Base-by-base conservation (phyloP, 2,797 vertebrate genomes). In the Astyanax mexicanus region DNA sequence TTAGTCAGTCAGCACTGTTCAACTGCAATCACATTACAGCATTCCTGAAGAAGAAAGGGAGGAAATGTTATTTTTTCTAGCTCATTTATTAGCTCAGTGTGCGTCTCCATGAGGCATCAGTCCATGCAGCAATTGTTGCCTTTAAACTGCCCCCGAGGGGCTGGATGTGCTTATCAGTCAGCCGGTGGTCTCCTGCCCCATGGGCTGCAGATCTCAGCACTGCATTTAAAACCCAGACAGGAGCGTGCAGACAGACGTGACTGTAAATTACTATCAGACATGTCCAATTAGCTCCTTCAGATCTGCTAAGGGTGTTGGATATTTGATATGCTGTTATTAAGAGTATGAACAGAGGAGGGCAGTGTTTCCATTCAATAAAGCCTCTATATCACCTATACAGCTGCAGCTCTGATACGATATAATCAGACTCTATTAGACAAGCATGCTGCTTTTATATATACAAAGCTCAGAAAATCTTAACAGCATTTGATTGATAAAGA, bases 341-440 rank as follows among this genome's bases (percentile, higher is more conserved):
- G 3, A 68, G 27, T 61, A 8, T 15, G n/a, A 27, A 17, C 85
- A 82, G 29, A 62, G 62, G 80, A 80, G 25, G 81, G 80, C 61
- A 70, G 62, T 83, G 68, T 71, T 74, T 51, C 19, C 15, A 65
- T 79, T 75, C 51, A 29, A 40, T 55, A 42, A 68, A 80, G 72
- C 29, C n/a, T n/a, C n/a, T n/a, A n/a, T n/a, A 37, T 0, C 15
- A 49, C 5, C 9, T 25, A 37, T 2, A 2, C 3, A 23, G 3
- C 17, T 37, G 27, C 37, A 25, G 11, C 42, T 12, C n/a, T n/a
- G n/a, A n/a, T n/a, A n/a, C n/a, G n/a, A n/a, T n/a, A n/a, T n/a
- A n/a, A n/a, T 37, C 15, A 37, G 7, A 35, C 0, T n/a, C 37
- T 10, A 17, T 60, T 17, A n/a, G 29, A 11, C 51, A 58, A 13